A percentile compares a stretch with the other conserved stretches of the same genome.
Evolutionary conservation across 1,140 invertebrate species (phyloP).

Genomic region (Condylostylus longicornis): DNA sequence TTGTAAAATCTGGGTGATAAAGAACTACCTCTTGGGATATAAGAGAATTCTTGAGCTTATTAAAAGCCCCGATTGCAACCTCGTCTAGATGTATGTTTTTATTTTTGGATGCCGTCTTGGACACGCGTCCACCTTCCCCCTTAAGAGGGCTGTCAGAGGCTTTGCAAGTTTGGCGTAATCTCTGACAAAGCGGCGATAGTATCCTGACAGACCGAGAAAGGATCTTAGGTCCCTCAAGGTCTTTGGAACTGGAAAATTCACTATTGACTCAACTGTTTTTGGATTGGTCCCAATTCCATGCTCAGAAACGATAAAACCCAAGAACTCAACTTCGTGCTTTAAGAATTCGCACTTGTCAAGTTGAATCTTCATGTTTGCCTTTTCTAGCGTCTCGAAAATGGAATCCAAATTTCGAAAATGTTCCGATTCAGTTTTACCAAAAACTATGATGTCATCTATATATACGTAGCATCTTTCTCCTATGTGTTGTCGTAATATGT

Average conservation of each 20-base stretch:
- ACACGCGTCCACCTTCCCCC: conserved; percentile 5
- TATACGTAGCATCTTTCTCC: too few species aligned
- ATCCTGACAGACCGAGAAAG: conserved; percentile 10
- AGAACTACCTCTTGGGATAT: conserved; percentile 26
- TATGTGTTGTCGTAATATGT: too few species aligned
- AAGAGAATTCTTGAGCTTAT: conserved; percentile 27
- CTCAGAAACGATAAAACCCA: conserved; percentile 5
- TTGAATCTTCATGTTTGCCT: conserved; percentile 33
- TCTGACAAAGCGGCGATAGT: conserved; percentile 5
- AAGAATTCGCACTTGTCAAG: conserved; percentile 32
- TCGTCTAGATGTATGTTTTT: conserved; percentile 2
- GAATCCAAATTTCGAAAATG: conserved; percentile 26
- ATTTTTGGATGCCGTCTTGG: conserved; percentile 2
- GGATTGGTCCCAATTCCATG: conserved; percentile 9
- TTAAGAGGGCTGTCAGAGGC: conserved; percentile 5
- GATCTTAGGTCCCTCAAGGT: conserved; percentile 7
- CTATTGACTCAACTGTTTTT: conserved; percentile 13
- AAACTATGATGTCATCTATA: too few species aligned
- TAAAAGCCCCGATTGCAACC: conserved; percentile 19
- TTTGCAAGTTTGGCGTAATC: conserved; percentile 6
- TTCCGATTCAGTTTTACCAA: conserved; percentile 17
- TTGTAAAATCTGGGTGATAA: conserved; percentile 20
- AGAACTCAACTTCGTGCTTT: conserved; percentile 10
- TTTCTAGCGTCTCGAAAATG: conserved; percentile 26
- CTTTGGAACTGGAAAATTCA: conserved; percentile 5